phyloP scores from a whole-genome alignment of 2,888 invertebrate species.

The Hirtodrosophila confusa region DNA sequence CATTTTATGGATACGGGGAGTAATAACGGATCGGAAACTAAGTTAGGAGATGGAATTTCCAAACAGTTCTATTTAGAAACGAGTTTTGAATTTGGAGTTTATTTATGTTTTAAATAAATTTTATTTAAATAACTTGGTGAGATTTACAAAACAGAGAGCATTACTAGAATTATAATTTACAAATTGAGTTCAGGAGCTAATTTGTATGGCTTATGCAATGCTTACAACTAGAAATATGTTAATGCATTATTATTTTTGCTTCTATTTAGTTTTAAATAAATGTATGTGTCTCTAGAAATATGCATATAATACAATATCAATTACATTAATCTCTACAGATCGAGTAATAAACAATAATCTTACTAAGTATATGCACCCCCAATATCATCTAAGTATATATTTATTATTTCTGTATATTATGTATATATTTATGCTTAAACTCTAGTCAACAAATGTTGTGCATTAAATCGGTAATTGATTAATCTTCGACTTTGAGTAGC shows the following conservation, averaged over 20 bases:
- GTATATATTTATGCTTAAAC: slow-evolving; percentile 45
- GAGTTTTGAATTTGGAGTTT: not conserved
- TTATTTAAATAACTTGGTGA: slow-evolving; percentile 78
- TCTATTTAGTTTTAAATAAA: slow-evolving; percentile 36
- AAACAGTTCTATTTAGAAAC: no score
- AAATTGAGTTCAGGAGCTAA: slow-evolving; percentile 67
- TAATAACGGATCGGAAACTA: no score
- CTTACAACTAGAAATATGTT: slow-evolving; percentile 45
- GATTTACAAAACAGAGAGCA: slow-evolving; percentile 78
- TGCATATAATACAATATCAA: slow-evolving; percentile 56
- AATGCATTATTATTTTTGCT: slow-evolving; percentile 31
- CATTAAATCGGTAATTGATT: slow-evolving; percentile 45
- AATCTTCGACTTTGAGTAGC: slow-evolving; percentile 53
- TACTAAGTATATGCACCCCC: slow-evolving; percentile 55
- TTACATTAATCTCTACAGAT: slow-evolving; percentile 66
- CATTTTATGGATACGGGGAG: no score
- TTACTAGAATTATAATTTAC: slow-evolving; percentile 71
- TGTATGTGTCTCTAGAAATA: slow-evolving; percentile 57
- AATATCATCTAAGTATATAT: slow-evolving; percentile 32
- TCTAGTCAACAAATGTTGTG: slow-evolving; percentile 72
- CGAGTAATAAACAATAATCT: slow-evolving; percentile 74
- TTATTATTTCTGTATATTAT: slow-evolving; percentile 24
- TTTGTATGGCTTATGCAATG: slow-evolving; percentile 57
- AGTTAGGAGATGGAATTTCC: no score
- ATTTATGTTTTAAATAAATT: slow-evolving; percentile 73